phyloP scores from a whole-genome alignment of 2,888 invertebrate species.

The Hypolimnas misippus region DNA sequence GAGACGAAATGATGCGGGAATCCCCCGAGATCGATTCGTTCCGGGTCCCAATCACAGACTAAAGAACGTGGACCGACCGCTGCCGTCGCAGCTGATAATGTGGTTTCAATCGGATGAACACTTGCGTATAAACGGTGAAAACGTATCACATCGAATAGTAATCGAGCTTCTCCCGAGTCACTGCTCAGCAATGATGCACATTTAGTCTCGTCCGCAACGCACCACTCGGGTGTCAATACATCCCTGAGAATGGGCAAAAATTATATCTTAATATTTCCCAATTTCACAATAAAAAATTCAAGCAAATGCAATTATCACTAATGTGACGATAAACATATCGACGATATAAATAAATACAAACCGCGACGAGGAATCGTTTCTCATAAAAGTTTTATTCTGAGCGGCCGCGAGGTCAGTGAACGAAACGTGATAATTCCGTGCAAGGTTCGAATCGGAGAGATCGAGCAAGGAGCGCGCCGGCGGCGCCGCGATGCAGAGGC shows the following conservation, averaged over 20 bases:
- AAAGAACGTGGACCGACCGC: slow-evolving; percentile 36
- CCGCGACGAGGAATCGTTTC: background rate
- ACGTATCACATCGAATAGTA: slow-evolving; percentile 49
- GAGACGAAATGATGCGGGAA: slow-evolving; percentile 31
- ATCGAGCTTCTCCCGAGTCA: slow-evolving; percentile 53
- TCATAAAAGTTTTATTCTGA: background rate
- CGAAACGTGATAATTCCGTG: slow-evolving; percentile 47
- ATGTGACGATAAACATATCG: background rate
- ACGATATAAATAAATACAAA: background rate
- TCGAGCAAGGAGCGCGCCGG: slow-evolving; percentile 62
- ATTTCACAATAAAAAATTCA: too few relatives aligned
- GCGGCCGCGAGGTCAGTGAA: slow-evolving; percentile 22
- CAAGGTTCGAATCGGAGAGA: slow-evolving; percentile 53
- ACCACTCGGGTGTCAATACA: slow-evolving; percentile 82
- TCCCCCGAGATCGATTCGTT: slow-evolving; percentile 34
- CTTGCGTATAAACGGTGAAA: slow-evolving; percentile 49
- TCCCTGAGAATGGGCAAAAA: background rate
- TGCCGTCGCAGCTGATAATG: slow-evolving; percentile 34
- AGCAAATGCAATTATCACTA: background rate
- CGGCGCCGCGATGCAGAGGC: slow-evolving; percentile 55
- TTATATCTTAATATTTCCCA: background rate
- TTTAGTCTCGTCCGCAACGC: slow-evolving; percentile 53
- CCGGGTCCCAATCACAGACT: slow-evolving; percentile 57
- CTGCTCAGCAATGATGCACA: slow-evolving; percentile 59
- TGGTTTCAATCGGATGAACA: slow-evolving; percentile 46